These are phyloP conservation scores for Centropus bengalensis DNA, from an alignment of 2,113 vertebrate genomes.

Conservation along the genomic window DNA sequence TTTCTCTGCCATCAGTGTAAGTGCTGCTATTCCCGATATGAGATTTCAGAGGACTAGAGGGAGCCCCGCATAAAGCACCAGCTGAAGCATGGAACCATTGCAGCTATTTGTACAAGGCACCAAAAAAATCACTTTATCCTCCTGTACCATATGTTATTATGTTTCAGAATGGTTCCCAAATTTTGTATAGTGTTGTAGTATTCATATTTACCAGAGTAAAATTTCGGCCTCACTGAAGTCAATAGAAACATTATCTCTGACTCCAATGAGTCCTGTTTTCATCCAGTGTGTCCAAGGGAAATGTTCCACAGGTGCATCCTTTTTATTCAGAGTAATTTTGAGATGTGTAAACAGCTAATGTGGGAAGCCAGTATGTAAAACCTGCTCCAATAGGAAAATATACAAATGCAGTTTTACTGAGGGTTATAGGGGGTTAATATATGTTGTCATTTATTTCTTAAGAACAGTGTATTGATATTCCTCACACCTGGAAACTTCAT, in stretches of 20 bases:
- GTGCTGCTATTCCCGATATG: neutral
- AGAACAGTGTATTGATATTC: neutral
- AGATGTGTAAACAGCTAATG: neutral
- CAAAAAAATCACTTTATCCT: neutral
- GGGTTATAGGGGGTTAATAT: neutral
- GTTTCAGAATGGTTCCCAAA: neutral
- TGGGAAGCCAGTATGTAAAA: neutral
- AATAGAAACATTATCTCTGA: neutral
- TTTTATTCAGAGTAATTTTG: neutral
- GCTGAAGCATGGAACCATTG: neutral
- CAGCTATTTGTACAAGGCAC: neutral
- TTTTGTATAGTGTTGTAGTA: neutral
- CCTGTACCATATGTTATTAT: neutral
- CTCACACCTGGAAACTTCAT: neutral
- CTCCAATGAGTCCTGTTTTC: accelerated
- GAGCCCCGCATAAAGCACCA: neutral
- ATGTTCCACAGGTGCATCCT: neutral
- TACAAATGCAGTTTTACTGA: neutral
- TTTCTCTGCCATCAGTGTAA: neutral
- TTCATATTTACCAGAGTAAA: neutral
- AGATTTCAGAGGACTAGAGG: neutral
- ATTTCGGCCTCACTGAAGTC: neutral
- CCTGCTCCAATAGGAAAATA: neutral
- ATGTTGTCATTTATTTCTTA: neutral
- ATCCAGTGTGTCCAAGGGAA: neutral